Conservation (phyloP, 2,113 vertebrate species). For the Passer domesticus region DNA sequence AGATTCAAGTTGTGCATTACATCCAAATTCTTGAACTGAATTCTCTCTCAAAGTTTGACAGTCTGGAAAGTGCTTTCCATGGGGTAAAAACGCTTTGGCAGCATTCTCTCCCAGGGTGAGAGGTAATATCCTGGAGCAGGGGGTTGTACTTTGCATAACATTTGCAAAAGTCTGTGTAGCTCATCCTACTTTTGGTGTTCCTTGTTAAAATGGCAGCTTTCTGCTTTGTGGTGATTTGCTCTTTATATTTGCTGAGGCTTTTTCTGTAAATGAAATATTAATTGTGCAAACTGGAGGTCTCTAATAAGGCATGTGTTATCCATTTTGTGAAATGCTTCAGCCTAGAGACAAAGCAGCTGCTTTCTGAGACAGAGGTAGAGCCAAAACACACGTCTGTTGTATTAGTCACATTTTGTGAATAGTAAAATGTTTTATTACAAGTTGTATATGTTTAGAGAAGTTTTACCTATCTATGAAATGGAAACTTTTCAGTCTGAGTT, state of each 20-base stretch:
- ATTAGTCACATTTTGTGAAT: conserved; percentile 35
- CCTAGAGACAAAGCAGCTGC: conserved; percentile 60
- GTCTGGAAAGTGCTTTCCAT: conserved; percentile 65
- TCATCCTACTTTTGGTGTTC: background rate
- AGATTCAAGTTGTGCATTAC: background rate
- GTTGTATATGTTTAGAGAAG: background rate
- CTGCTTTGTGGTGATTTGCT: background rate
- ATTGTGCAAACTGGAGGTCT: conserved; percentile 23
- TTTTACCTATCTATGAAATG: background rate
- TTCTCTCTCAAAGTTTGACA: conserved; percentile 27
- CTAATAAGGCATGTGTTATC: conserved; percentile 57
- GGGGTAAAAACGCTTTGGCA: conserved; percentile 62
- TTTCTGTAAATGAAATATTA: conserved; percentile 30
- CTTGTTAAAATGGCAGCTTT: background rate
- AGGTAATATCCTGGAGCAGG: conserved; percentile 64
- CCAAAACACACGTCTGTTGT: conserved; percentile 33
- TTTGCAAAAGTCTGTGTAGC: background rate
- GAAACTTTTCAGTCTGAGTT: background rate
- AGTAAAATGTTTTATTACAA: conserved; percentile 24
- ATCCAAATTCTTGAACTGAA: conserved; percentile 52
- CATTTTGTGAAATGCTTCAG: conserved; percentile 60
- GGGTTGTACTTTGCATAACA: conserved; percentile 35
- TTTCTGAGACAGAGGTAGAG: conserved; percentile 52
- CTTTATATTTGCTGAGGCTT: background rate
- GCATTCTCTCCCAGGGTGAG: conserved; percentile 67